Percentiles rank a stretch among this genome's conserved stretches.
Conservation (phyloP, 2,113 vertebrate genomes). For the Sinocyclocheilus rhinocerous region DNA sequence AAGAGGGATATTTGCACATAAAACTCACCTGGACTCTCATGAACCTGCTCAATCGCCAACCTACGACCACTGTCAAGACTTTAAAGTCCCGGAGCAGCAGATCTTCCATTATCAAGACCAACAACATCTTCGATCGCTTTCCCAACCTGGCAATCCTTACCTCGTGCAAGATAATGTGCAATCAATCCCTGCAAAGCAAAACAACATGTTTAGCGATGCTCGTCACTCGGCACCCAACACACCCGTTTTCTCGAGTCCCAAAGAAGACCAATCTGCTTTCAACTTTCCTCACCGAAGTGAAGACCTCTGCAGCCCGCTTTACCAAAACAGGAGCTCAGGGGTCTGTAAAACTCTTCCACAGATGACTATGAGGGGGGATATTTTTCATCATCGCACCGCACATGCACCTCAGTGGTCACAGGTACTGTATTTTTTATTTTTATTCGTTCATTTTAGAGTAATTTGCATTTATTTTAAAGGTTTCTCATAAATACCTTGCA, state of each 20-base stretch:
- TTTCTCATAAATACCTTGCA: slow-evolving; percentile 12
- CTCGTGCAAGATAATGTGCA: slow-evolving; percentile 8
- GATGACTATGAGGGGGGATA: slow-evolving; percentile 34
- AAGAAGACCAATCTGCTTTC: slow-evolving; percentile 42
- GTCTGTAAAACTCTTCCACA: slow-evolving; percentile 26
- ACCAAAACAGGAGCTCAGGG: slow-evolving; percentile 20
- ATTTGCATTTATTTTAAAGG: not conserved
- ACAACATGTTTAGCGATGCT: slow-evolving; percentile 25
- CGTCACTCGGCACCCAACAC: not conserved
- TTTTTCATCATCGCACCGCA: slow-evolving; percentile 28
- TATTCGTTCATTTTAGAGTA: not conserved
- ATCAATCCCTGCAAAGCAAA: slow-evolving; percentile 35
- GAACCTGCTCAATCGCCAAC: slow-evolving; percentile 41
- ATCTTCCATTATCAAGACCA: slow-evolving; percentile 44
- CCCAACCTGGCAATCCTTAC: slow-evolving; percentile 34
- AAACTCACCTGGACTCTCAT: slow-evolving; percentile 31
- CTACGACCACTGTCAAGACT: slow-evolving; percentile 41
- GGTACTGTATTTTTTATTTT: slow-evolving; percentile 37
- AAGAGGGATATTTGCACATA: slow-evolving; percentile 20
- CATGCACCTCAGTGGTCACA: slow-evolving; percentile 30
- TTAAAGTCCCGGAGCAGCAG: slow-evolving; percentile 50
- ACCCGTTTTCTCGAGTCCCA: slow-evolving; percentile 22
- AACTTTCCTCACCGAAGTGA: slow-evolving; percentile 35
- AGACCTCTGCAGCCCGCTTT: slow-evolving; percentile 39
- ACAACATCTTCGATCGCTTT: slow-evolving; percentile 31